Conservation (phyloP, 2,113 vertebrate genomes). For the Willisornis vidua region DNA sequence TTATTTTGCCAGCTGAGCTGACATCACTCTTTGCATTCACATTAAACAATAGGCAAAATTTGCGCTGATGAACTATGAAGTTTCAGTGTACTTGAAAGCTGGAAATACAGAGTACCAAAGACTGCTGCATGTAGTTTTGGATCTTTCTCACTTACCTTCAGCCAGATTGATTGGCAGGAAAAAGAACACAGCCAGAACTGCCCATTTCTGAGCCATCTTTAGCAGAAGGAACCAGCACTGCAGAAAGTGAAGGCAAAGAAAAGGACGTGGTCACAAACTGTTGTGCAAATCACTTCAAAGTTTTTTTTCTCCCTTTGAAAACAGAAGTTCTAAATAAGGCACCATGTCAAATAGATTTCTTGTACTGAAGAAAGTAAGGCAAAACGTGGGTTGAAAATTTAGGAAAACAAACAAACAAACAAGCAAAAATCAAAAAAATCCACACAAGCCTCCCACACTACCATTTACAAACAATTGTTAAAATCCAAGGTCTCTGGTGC, state of each 20-base stretch:
- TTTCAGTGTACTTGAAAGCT: not conserved
- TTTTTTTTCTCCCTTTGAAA: not conserved
- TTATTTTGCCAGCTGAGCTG: not conserved
- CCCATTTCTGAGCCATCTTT: not conserved
- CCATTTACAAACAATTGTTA: not conserved
- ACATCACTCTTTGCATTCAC: not conserved
- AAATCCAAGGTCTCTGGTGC: not conserved
- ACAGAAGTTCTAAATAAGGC: not conserved
- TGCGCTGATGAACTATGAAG: not conserved
- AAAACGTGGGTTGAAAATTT: not conserved
- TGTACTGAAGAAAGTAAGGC: not conserved
- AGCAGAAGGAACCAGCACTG: not conserved
- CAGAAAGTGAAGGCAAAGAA: not conserved
- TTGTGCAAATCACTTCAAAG: not conserved
- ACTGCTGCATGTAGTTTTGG: not conserved
- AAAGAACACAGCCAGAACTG: not conserved
- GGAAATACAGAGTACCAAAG: not conserved
- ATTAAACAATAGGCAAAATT: not conserved
- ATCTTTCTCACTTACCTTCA: constrained; percentile 3
- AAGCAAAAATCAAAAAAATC: no score
- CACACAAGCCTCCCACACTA: not conserved
- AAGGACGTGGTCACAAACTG: not conserved
- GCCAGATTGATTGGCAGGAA: not conserved
- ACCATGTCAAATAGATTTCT: not conserved
- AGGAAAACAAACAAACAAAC: no score